A percentile compares a stretch with the other conserved stretches of the same genome.
Evolutionary conservation across 2,888 invertebrate genomes (phyloP).

Genomic region (Ramazzottius varieornatus): DNA sequence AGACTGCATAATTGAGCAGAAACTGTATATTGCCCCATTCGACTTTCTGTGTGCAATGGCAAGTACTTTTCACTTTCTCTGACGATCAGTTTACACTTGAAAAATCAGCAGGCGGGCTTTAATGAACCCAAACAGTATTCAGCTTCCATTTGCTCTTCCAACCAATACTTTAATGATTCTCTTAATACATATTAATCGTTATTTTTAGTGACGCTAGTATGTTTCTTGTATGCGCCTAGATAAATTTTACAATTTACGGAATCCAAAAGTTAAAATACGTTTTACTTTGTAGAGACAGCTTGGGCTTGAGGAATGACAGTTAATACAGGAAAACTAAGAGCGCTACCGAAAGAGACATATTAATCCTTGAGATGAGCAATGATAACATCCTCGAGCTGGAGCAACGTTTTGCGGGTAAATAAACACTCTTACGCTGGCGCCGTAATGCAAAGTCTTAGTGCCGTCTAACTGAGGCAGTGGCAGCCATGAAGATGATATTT

Average conservation of each 20-base stretch:
- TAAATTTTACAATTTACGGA: too few species aligned
- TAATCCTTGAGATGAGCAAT: constrained; percentile 1
- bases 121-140: too few species aligned
- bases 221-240: too few species aligned
- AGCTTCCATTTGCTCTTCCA: too few species aligned
- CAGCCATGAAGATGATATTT: too few species aligned
- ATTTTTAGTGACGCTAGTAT: too few species aligned
- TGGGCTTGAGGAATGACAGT: not conserved
- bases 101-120: constrained; percentile 4
- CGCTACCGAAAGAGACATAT: too few species aligned
- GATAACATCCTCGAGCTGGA: not conserved
- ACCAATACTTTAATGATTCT: too few species aligned
- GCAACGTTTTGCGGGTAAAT: not conserved
- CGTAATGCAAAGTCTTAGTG: not conserved
- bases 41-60: not conserved
- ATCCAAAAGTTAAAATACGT: too few species aligned
- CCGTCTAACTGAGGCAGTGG: too few species aligned
- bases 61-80: constrained; percentile 3
- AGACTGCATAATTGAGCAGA: not conserved
- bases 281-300: too few species aligned
- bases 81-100: constrained; percentile 1
- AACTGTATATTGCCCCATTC: not conserved
- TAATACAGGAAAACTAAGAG: not conserved
- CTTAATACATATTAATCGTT: too few species aligned
- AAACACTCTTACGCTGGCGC: constrained; percentile 3